A percentile compares a stretch with the other conserved stretches of the same genome.
Evolutionary conservation across 35 echinoderm and acorn worm genomes (phyloP).

Genomic region (Strongylocentrotus purpuratus): DNA sequence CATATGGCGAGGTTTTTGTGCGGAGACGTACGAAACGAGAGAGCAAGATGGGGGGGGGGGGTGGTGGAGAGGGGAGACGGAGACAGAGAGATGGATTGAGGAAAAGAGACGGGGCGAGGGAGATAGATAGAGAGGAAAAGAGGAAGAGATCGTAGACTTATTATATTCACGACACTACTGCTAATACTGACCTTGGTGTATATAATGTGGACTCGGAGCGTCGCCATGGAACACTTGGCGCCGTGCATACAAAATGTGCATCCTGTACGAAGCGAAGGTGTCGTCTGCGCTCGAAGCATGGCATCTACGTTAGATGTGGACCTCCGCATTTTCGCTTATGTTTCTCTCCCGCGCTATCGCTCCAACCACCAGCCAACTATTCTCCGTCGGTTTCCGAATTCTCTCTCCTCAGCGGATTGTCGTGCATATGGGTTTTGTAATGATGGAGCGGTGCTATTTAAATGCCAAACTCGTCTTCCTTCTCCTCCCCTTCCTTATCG

Average conservation of each 20-base stretch:
- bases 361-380: not conserved
- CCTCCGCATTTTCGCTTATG: not conserved
- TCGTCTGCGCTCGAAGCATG: not conserved
- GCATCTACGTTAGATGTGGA: not conserved
- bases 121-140: not conserved
- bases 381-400: not conserved
- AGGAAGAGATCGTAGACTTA: not conserved
- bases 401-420: not conserved
- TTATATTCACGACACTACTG: not conserved
- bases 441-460: not conserved
- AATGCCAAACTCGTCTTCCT: not conserved
- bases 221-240: not conserved
- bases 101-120: no score
- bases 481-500: not conserved
- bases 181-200: not conserved
- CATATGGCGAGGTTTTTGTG: constrained; percentile 13
- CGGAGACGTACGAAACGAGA: not conserved
- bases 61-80: not conserved
- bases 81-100: no score
- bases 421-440: not conserved
- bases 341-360: not conserved
- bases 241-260: not conserved
- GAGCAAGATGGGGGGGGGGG: not conserved
- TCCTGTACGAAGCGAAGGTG: not conserved
- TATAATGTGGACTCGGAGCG: not conserved